These are phyloP conservation scores for Drosophila tristis DNA, from an alignment of 1,140 invertebrate genomes.

Conservation along the genomic window DNA sequence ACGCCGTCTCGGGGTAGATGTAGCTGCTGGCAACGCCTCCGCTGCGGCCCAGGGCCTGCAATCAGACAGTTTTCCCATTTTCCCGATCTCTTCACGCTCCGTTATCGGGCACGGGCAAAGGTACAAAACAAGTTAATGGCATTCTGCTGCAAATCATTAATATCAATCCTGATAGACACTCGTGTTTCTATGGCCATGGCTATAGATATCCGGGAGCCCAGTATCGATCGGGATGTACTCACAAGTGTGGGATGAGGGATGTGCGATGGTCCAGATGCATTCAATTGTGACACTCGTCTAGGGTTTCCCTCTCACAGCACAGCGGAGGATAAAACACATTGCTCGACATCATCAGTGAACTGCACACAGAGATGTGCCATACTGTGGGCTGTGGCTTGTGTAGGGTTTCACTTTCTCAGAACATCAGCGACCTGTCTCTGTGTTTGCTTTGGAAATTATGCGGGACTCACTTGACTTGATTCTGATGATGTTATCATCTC, in stretches of 20 bases:
- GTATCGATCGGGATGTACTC: slow-evolving; percentile 26
- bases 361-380: neutral
- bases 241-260: slow-evolving; percentile 14
- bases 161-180: slow-evolving; percentile 60
- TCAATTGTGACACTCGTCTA: slow-evolving; percentile 42
- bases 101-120: slow-evolving; percentile 52
- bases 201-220: neutral
- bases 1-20: slow-evolving; percentile 13
- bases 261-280: slow-evolving; percentile 50
- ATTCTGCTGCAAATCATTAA: slow-evolving; percentile 70
- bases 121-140: slow-evolving; percentile 63
- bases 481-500: no score
- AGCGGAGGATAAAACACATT: slow-evolving; percentile 17
- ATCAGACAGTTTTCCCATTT: slow-evolving; percentile 45
- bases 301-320: slow-evolving; percentile 22
- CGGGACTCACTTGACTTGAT: no score
- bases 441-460: no score
- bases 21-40: slow-evolving; percentile 71
- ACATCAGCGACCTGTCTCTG: neutral
- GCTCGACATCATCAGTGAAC: slow-evolving; percentile 2
- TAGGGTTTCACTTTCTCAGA: slow-evolving; percentile 33
- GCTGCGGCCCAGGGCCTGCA: slow-evolving; percentile 42
- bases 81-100: slow-evolving; percentile 53
- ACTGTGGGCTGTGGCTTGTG: neutral
- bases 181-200: no score